Conservation (phyloP, 2,888 invertebrate species). For the Altica lythri region DNA sequence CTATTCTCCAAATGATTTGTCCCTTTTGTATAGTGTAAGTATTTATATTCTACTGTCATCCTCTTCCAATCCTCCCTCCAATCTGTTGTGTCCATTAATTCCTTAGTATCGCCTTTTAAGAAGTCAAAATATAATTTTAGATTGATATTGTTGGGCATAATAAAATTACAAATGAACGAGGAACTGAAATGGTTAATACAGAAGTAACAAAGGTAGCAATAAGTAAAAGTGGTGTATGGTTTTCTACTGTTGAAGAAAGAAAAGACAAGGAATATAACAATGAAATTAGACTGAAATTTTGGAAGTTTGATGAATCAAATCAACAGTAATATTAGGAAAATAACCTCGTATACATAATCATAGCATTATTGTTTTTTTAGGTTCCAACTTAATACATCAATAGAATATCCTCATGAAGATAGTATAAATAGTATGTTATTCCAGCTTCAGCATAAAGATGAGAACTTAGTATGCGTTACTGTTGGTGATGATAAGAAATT, state of each 20-base stretch:
- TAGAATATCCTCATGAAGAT: slow-evolving; percentile 73
- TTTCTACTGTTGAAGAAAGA: slow-evolving; percentile 72
- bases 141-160: slow-evolving; percentile 75
- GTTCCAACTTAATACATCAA: slow-evolving; percentile 70
- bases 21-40: slow-evolving; percentile 73
- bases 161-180: slow-evolving; percentile 67
- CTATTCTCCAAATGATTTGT: slow-evolving; percentile 67
- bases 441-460: slow-evolving; percentile 58
- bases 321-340: slow-evolving; percentile 61
- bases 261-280: slow-evolving; percentile 61
- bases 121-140: slow-evolving; percentile 53
- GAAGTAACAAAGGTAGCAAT: slow-evolving; percentile 71
- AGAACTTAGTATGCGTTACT: slow-evolving; percentile 64
- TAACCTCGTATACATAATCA: not conserved
- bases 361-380: too few species aligned
- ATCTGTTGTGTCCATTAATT: too few species aligned
- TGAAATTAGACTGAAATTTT: slow-evolving; percentile 77
- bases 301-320: slow-evolving; percentile 64
- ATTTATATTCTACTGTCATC: too few species aligned
- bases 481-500: slow-evolving; percentile 71
- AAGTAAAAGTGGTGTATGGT: slow-evolving; percentile 70
- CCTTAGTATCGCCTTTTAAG: not conserved
- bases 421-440: slow-evolving; percentile 66
- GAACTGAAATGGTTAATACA: slow-evolving; percentile 65
- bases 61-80: too few species aligned